Percentiles rank a stretch among this genome's conserved stretches.
Evolutionary conservation across 2,113 vertebrate genomes (phyloP).

Genomic region (Condylura cristata): DNA sequence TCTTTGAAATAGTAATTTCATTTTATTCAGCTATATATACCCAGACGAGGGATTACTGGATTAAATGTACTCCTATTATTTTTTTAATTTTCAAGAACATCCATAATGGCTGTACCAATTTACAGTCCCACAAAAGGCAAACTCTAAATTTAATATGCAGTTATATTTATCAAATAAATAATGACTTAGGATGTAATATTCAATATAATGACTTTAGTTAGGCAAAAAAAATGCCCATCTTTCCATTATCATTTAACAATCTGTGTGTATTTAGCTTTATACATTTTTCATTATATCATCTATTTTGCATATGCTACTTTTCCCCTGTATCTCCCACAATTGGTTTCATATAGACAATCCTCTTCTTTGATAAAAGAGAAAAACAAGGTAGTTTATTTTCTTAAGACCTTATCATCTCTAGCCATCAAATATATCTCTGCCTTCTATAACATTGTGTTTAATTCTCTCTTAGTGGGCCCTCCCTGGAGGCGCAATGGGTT

Average conservation of each 20-base stretch:
- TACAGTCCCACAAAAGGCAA: background rate
- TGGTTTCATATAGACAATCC: background rate
- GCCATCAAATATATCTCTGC: conserved; percentile 35
- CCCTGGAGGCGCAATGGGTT: too few species aligned
- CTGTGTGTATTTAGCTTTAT: background rate
- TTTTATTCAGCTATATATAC: background rate
- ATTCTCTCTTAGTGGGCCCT: background rate
- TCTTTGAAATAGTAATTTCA: background rate
- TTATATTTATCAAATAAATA: background rate
- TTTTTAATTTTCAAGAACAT: background rate
- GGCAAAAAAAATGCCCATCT: background rate
- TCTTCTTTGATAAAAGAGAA: background rate
- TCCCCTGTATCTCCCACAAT: background rate
- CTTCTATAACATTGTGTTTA: conserved; percentile 49
- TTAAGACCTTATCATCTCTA: conserved; percentile 47
- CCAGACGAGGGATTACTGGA: background rate
- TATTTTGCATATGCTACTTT: background rate
- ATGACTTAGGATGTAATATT: background rate
- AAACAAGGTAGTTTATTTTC: conserved; percentile 23
- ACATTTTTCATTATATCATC: background rate
- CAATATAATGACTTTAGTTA: background rate
- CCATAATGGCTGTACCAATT: background rate
- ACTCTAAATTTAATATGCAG: background rate
- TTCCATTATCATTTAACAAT: conserved; percentile 14
- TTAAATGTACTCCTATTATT: background rate